Evolutionary conservation across 2,888 invertebrate species (phyloP).

Genomic region (Exocentrus adspersus): DNA sequence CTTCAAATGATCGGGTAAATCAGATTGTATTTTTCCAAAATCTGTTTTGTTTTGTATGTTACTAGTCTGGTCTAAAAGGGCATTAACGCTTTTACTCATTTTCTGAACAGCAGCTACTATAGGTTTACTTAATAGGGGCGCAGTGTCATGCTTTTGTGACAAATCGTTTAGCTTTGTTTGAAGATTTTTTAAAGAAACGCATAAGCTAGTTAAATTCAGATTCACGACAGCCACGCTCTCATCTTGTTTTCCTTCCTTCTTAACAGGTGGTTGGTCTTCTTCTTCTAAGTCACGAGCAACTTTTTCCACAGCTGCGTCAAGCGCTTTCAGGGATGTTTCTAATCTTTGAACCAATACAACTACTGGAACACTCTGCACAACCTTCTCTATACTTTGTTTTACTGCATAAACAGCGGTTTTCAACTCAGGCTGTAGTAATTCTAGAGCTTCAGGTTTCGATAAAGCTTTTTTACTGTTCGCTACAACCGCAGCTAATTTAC

Average conservation of each 20-base stretch:
- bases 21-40: background rate
- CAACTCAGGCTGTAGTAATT: conserved; percentile 36
- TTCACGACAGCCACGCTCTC: background rate
- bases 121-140: background rate
- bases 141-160: background rate
- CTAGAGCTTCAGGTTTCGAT: conserved; percentile 34
- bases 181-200: background rate
- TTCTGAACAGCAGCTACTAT: background rate
- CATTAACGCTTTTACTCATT: background rate
- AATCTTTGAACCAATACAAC: background rate
- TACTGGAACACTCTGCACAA: background rate
- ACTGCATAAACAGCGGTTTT: conserved; percentile 35
- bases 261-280: background rate
- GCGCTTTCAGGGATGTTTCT: conserved; percentile 4
- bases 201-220: background rate
- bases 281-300: background rate
- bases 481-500: conserved; percentile 42
- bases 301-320: conserved; percentile 2
- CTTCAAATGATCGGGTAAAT: background rate
- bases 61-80: background rate
- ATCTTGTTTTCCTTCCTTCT: background rate
- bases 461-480: conserved; percentile 30
- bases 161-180: background rate
- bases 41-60: background rate
- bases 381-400: conserved; percentile 33